Base-by-base conservation (phyloP, 53 echinoderm and acorn worm species). In the Stichopus horrens region DNA sequence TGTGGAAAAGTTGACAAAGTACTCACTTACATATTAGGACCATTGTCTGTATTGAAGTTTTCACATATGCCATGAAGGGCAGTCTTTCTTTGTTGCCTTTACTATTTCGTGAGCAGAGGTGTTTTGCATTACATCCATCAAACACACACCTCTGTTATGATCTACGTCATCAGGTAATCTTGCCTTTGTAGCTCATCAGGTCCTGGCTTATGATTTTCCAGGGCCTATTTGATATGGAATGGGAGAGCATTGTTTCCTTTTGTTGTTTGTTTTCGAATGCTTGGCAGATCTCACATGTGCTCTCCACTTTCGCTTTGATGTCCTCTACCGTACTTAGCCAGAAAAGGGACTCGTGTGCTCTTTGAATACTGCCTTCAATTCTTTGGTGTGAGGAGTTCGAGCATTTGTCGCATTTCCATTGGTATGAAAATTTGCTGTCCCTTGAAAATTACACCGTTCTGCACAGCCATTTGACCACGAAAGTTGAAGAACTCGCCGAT, bases 401-500 rank as follows among this genome's bases (percentile, higher is more conserved):
- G 83, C 77, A 86, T 5, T 81, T 74, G 56, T 91, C 91, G 86
- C 57, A 57, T 57, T 1, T 87, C 89, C 23, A 54, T 57, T 55
- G 92, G 94, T 6, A 94, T 74, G 7, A 94, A 91, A 14, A 91
- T 87, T 74, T 87, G 81, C 88, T 76, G 81, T 16, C 92, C 94
- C 76, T 92, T 92, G 77, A 75, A 92, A 4, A 94, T 67, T 16
- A 89, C 89, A 23, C 94, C 91, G 89, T 92, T 88, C 73, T 94
- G 92, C 11, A 76, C 89, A 11, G 91, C 89, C 21, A 92, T 90
- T 75, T 94, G 92, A 14, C 87, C 88, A 14, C 81, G 8, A 58
- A 10, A 80, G 74, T 73, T 81, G 83, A 23, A 91, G 75, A 86
- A 88, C 60, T 91, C 83, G 19, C 88, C 56, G 74, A 88, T 73